Evolutionary conservation across 2,888 invertebrate genomes (phyloP).

Genomic region (Ramazzottius varieornatus): DNA sequence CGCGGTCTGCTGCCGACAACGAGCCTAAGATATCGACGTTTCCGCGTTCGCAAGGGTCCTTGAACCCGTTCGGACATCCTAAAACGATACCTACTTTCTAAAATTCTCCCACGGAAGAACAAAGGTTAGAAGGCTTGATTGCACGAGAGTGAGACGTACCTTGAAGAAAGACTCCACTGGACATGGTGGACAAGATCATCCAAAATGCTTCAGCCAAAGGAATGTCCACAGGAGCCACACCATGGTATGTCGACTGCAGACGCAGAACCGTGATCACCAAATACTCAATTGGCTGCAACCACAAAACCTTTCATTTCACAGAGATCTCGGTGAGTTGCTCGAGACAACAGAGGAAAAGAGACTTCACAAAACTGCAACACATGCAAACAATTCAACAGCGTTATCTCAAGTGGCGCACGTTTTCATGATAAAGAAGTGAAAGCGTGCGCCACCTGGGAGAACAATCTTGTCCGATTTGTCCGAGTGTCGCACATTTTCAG

Average conservation of each 20-base stretch:
- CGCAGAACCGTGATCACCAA: background rate
- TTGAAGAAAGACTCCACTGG: background rate
- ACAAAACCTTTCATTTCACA: background rate
- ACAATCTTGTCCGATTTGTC: no score
- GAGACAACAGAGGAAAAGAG: background rate
- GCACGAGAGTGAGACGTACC: no score
- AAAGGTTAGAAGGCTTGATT: no score
- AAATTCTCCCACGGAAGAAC: no score
- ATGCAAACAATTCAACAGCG: no score
- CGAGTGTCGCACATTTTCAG: no score
- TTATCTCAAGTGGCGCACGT: no score
- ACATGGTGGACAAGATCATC: background rate
- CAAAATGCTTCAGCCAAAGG: background rate
- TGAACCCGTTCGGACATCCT: constrained; percentile 4
- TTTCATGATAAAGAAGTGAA: no score
- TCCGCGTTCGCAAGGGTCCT: constrained; percentile 2
- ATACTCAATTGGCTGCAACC: background rate
- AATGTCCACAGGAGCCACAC: background rate
- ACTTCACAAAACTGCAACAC: no score
- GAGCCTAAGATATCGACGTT: background rate
- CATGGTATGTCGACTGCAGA: background rate
- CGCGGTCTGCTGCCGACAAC: background rate
- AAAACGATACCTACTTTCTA: no score
- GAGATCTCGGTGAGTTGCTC: background rate
- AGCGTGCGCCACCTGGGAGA: no score